phyloP scores from a whole-genome alignment of 2,113 vertebrate species.

The Cavia aperea region DNA sequence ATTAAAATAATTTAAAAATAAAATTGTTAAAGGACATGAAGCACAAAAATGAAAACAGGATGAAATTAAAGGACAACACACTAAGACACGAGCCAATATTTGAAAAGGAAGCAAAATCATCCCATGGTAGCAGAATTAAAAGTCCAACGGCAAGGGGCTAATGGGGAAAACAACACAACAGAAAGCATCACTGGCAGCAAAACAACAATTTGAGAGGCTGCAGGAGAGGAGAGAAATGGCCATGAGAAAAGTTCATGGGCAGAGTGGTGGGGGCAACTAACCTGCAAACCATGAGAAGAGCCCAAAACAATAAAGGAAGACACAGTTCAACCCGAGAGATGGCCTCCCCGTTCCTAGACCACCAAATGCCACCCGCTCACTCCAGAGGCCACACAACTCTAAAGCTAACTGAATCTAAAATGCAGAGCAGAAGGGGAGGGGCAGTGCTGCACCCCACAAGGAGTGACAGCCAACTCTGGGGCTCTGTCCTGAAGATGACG shows the following conservation, averaged over 20 bases:
- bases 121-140: neutral
- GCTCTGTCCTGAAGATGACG: neutral
- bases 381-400: no score
- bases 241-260: neutral
- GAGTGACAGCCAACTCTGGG: neutral
- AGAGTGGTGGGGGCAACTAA: neutral
- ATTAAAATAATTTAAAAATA: constrained; percentile 24
- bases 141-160: neutral
- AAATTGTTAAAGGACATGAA: constrained; percentile 19
- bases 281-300: neutral
- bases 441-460: no score
- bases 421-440: neutral
- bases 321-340: neutral
- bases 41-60: constrained; percentile 26
- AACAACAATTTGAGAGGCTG: neutral
- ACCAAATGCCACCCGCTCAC: neutral
- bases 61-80: constrained; percentile 21
- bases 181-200: neutral
- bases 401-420: neutral
- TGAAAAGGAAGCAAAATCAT: neutral
- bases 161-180: neutral
- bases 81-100: neutral
- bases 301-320: neutral
- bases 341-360: neutral
- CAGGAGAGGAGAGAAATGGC: neutral